A percentile compares a stretch with the other conserved stretches of the same genome.
phyloP scores from a whole-genome alignment of 35 echinoderm and acorn worm species.

The Heliocidaris erythrogramma region DNA sequence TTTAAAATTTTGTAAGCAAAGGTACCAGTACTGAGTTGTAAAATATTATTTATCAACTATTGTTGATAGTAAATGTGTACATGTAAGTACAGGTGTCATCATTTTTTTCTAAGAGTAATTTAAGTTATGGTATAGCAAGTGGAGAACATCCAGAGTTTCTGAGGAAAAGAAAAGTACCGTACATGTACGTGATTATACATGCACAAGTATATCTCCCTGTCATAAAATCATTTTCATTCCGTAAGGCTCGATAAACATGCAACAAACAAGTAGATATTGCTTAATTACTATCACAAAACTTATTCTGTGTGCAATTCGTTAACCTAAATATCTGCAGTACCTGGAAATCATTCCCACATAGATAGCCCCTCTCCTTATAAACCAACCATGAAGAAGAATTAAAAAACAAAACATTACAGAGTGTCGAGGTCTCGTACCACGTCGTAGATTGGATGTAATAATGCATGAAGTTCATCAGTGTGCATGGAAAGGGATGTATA shows the following conservation, averaged over 20 bases:
- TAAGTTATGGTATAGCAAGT: neutral
- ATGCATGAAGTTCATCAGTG: slow-evolving; percentile 16
- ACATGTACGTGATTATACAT: neutral
- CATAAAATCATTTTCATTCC: neutral
- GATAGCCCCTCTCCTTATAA: neutral
- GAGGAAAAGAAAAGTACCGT: neutral
- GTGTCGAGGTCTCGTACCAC: neutral
- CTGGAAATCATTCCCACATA: neutral
- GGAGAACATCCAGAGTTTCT: neutral
- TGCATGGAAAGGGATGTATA: neutral
- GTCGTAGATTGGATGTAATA: slow-evolving; percentile 12
- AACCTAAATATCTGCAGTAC: slow-evolving; percentile 11
- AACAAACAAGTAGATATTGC: neutral
- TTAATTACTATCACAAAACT: neutral
- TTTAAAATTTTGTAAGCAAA: no score
- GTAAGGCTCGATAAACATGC: neutral
- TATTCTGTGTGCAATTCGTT: neutral
- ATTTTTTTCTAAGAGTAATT: no score
- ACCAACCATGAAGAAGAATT: neutral
- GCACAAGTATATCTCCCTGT: neutral
- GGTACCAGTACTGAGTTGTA: no score
- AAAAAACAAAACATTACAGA: neutral
- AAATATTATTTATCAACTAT: no score
- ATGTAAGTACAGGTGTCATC: no score
- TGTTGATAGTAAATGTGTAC: no score